A percentile compares a stretch with the other conserved stretches of the same genome.
Conservation (phyloP, 2,888 invertebrate species). For the Epistrophella euchroma region DNA sequence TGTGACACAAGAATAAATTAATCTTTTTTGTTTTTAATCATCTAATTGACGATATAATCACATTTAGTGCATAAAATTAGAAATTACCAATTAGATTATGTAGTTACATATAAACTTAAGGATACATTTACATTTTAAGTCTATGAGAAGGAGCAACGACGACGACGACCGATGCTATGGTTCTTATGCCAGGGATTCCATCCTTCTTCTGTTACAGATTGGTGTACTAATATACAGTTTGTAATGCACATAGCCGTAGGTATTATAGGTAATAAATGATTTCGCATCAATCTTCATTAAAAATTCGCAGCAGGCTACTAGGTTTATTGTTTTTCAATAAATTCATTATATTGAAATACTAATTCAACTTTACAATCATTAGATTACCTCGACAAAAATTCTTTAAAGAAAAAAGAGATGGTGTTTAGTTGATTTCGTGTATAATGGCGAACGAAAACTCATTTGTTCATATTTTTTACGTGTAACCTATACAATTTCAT, state of each 20-base stretch:
- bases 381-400: background rate
- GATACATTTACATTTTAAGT: no score
- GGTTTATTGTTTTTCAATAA: constrained; percentile 74
- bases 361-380: constrained; percentile 58
- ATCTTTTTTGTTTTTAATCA: constrained; percentile 44
- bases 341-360: constrained; percentile 68
- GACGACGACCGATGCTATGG: background rate
- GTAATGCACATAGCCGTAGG: background rate
- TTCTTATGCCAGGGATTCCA: constrained; percentile 10
- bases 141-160: background rate
- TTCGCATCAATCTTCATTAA: constrained; percentile 72
- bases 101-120: background rate
- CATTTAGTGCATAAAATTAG: constrained; percentile 50
- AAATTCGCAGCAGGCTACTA: constrained; percentile 66
- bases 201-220: constrained; percentile 11
- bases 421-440: background rate
- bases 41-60: constrained; percentile 60
- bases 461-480: background rate
- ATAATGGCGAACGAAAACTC: background rate
- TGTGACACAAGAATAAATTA: constrained; percentile 43
- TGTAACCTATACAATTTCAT: no score
- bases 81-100: constrained; percentile 1
- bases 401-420: background rate
- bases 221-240: background rate
- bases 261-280: no score